Percentiles rank a stretch among this genome's conserved stretches.
phyloP scores from a whole-genome alignment of 2,888 invertebrate genomes.

The Perithous albicinctus region DNA sequence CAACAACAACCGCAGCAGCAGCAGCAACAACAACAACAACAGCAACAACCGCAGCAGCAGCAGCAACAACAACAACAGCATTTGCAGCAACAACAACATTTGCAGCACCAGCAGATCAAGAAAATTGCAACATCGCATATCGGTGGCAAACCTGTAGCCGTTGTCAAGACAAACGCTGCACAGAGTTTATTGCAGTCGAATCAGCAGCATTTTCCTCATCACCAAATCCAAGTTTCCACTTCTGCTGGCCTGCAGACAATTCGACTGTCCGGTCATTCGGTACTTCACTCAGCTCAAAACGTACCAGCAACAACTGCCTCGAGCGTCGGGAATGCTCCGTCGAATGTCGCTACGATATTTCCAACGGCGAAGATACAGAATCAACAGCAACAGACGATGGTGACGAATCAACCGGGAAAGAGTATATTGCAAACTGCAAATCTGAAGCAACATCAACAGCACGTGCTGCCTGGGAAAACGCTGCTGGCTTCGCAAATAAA shows the following conservation, averaged over 20 bases:
- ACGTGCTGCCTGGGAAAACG: conserved; percentile 83
- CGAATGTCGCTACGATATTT: conserved; percentile 83
- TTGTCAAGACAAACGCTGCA: conserved; percentile 80
- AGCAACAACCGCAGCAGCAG: conserved; percentile 75
- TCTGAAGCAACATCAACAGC: conserved; percentile 78
- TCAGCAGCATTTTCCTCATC: conserved; percentile 83
- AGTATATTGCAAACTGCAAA: conserved; percentile 79
- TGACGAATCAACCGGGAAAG: conserved; percentile 77
- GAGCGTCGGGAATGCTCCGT: conserved; percentile 79
- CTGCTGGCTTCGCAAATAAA: conserved; percentile 83
- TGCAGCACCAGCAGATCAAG: conserved; percentile 72
- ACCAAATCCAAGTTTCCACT: conserved; percentile 84
- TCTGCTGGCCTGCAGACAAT: conserved; percentile 86
- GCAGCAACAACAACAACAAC: conserved; percentile 74
- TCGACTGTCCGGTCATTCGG: conserved; percentile 85
- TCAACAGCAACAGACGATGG: conserved; percentile 76
- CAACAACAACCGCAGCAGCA: conserved; percentile 75
- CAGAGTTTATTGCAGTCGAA: conserved; percentile 83
- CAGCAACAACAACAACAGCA: conserved; percentile 56
- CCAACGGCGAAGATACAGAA: conserved; percentile 83
- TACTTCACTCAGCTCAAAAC: conserved; percentile 83
- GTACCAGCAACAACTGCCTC: conserved; percentile 81
- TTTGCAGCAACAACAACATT: conserved; percentile 60
- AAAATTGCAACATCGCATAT: conserved; percentile 74
- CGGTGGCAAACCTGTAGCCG: conserved; percentile 80